These are phyloP conservation scores for Uloborus diversus DNA, from an alignment of 1,140 invertebrate species.

Conservation along the genomic window DNA sequence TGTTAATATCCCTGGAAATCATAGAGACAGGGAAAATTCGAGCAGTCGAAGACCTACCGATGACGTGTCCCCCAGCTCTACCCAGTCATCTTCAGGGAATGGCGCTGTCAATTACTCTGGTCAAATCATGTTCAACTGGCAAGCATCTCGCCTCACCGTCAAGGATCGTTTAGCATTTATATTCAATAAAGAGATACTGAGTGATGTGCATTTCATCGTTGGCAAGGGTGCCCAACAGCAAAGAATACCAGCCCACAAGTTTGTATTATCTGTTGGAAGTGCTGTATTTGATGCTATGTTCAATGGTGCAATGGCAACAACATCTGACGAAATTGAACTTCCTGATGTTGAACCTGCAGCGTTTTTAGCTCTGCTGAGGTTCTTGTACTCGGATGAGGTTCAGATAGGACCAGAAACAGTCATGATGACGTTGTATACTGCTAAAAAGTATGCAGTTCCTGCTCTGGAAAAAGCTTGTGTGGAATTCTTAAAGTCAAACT, in stretches of 20 bases:
- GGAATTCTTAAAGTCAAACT: constrained; percentile 82
- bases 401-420: constrained; percentile 85
- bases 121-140: constrained; percentile 63
- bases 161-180: constrained; percentile 81
- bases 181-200: constrained; percentile 82
- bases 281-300: constrained; percentile 91
- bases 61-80: neutral
- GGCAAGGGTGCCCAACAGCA: constrained; percentile 75
- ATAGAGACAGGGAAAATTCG: constrained; percentile 45
- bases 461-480: constrained; percentile 85
- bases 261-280: constrained; percentile 82
- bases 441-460: constrained; percentile 87
- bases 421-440: constrained; percentile 86
- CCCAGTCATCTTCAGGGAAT: neutral
- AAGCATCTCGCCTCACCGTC: constrained; percentile 75
- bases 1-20: constrained; percentile 54
- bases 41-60: constrained; percentile 15
- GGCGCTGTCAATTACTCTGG: constrained; percentile 39
- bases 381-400: constrained; percentile 86
- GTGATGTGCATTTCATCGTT: constrained; percentile 83
- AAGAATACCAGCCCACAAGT: constrained; percentile 84
- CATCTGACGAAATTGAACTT: constrained; percentile 75
- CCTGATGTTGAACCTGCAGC: constrained; percentile 86
- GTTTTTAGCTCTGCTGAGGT: constrained; percentile 76
- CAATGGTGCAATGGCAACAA: constrained; percentile 72